These are phyloP conservation scores for Podocnemis expansa DNA, from an alignment of 2,113 vertebrate genomes.

Conservation along the genomic window DNA sequence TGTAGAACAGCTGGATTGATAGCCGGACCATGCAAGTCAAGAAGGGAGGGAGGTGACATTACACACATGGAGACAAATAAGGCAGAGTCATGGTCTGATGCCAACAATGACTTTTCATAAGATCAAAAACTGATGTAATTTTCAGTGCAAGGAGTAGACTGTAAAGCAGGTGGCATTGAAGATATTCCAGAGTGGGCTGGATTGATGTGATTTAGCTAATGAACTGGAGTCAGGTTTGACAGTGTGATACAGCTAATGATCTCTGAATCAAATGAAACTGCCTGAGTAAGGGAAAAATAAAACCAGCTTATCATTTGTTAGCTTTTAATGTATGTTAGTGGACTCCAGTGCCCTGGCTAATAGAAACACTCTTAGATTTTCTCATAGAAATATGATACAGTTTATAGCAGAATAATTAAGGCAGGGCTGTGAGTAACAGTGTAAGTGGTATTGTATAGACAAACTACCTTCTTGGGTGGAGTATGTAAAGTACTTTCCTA, in stretches of 20 bases:
- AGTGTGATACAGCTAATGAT: not conserved
- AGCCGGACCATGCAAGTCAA: not conserved
- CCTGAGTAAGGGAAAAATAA: constrained; percentile 1
- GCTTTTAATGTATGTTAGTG: not conserved
- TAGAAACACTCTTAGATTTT: not conserved
- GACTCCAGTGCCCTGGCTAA: not conserved
- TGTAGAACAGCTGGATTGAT: not conserved
- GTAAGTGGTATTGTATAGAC: not conserved
- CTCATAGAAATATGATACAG: not conserved
- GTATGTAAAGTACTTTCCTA: not conserved
- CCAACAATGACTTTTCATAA: not conserved
- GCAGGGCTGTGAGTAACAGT: not conserved
- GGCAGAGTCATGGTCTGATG: not conserved
- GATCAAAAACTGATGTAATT: not conserved
- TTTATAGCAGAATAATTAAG: not conserved
- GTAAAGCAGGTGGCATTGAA: not conserved
- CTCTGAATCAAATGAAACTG: not conserved
- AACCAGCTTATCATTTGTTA: not conserved
- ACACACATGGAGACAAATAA: not conserved
- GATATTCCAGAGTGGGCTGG: not conserved
- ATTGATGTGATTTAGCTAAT: constrained; percentile 39
- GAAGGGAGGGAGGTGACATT: not conserved
- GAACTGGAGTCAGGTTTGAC: constrained; percentile 16
- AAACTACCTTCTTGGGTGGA: not conserved
- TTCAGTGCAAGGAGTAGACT: not conserved